A percentile compares a stretch with the other conserved stretches of the same genome.
These are phyloP conservation scores for Ochlodes sylvanus DNA, from an alignment of 2,888 invertebrate genomes.

Conservation along the genomic window DNA sequence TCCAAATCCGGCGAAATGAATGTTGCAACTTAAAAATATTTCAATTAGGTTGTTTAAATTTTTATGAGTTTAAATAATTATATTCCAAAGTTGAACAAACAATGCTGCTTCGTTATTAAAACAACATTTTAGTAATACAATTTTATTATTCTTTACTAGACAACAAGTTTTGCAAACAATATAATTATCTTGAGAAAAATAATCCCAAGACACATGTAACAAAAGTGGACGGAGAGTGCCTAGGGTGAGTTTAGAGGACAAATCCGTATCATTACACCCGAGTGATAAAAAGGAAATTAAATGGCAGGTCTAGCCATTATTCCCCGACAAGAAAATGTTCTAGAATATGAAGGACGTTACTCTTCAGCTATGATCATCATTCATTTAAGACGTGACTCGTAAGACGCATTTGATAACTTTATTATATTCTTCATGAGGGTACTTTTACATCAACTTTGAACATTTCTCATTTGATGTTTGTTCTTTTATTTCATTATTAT, in stretches of 20 bases:
- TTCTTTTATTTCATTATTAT: neutral
- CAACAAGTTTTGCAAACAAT: too few species aligned
- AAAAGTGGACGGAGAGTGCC: neutral
- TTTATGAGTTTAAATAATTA: too few species aligned
- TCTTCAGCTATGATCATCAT: slow-evolving; percentile 30
- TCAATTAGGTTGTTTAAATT: neutral
- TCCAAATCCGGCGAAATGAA: slow-evolving; percentile 16
- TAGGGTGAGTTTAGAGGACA: slow-evolving; percentile 15
- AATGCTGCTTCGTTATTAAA: too few species aligned
- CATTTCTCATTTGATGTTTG: slow-evolving; percentile 1
- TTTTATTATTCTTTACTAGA: too few species aligned
- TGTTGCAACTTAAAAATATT: neutral
- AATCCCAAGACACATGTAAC: neutral
- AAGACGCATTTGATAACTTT: slow-evolving; percentile 29
- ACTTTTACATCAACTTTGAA: neutral
- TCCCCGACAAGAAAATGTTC: slow-evolving; percentile 21
- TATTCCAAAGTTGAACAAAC: too few species aligned
- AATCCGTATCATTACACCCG: slow-evolving; percentile 22
- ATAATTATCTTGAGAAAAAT: too few species aligned
- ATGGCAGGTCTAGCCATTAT: slow-evolving; percentile 36
- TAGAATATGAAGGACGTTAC: slow-evolving; percentile 27
- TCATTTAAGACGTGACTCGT: slow-evolving; percentile 32
- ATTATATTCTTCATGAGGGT: slow-evolving; percentile 24
- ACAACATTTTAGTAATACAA: too few species aligned
- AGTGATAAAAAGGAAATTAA: slow-evolving; percentile 35